Percentiles rank a stretch among this genome's conserved stretches.
phyloP scores from a whole-genome alignment of 2,797 vertebrate species.

The Gadopsis marmoratus region DNA sequence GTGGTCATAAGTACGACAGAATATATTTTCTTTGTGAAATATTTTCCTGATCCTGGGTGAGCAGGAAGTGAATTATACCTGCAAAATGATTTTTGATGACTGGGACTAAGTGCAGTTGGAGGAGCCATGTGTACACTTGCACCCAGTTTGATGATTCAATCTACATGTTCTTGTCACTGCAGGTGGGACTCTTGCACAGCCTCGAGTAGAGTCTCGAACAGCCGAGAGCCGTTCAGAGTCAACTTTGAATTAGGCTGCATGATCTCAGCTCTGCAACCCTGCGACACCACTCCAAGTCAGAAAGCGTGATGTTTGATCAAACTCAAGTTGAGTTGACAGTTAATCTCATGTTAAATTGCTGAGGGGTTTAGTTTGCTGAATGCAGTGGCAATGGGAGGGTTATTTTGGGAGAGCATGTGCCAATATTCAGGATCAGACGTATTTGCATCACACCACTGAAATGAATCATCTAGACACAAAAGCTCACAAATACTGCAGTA shows the following conservation, averaged over 20 bases:
- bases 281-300: neutral
- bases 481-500: neutral
- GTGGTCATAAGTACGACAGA: neutral
- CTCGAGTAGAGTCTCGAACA: neutral
- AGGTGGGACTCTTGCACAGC: constrained; percentile 33
- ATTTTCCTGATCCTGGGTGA: neutral
- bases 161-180: constrained; percentile 35
- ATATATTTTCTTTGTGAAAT: neutral
- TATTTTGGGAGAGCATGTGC: neutral
- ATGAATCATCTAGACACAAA: neutral
- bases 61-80: neutral
- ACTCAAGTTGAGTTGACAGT: constrained; percentile 9
- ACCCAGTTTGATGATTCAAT: constrained; percentile 39
- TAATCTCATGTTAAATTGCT: constrained; percentile 1
- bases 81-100: constrained; percentile 9
- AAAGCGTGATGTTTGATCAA: constrained; percentile 9
- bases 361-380: constrained; percentile 4
- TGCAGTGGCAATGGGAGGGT: neutral
- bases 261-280: constrained; percentile 25
- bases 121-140: constrained; percentile 7
- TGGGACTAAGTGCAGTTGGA: constrained; percentile 7
- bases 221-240: constrained; percentile 22
- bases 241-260: constrained; percentile 15
- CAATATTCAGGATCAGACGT: neutral
- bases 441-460: neutral